Evolutionary conservation across 2,888 invertebrate species (phyloP).

Genomic region (Orchestes rusci): DNA sequence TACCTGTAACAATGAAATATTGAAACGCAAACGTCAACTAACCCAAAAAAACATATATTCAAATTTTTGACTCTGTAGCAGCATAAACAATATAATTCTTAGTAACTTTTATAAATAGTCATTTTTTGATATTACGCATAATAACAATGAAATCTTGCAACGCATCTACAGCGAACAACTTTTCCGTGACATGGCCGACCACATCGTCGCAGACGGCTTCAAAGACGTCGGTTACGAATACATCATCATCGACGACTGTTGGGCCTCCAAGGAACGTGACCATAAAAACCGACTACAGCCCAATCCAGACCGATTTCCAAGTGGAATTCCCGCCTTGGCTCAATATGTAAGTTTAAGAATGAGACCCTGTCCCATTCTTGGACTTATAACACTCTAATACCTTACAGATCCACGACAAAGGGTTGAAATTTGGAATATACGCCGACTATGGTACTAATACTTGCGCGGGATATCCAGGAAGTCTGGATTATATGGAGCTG

Average conservation of each 20-base stretch:
- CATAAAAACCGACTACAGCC: constrained; percentile 46
- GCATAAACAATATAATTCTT: too few species aligned
- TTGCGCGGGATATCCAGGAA: constrained; percentile 74
- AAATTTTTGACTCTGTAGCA: too few species aligned
- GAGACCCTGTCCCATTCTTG: too few species aligned
- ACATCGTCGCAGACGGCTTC: constrained; percentile 53
- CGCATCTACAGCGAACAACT: constrained; percentile 49
- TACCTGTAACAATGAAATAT: too few species aligned
- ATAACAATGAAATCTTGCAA: too few species aligned
- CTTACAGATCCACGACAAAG: constrained; percentile 59
- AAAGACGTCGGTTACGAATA: constrained; percentile 54
- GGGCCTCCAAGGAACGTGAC: constrained; percentile 49
- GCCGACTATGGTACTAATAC: constrained; percentile 72
- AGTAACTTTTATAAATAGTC: too few species aligned
- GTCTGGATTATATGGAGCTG: constrained; percentile 53
- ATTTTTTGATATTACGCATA: too few species aligned
- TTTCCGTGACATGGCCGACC: constrained; percentile 50
- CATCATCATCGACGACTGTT: constrained; percentile 56
- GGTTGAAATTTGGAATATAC: constrained; percentile 75
- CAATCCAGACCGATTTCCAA: constrained; percentile 53
- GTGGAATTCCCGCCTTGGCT: constrained; percentile 52
- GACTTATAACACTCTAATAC: too few species aligned
- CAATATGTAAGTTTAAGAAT: constrained; percentile 47
- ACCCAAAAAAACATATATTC: too few species aligned
- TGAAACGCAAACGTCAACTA: too few species aligned